These are phyloP conservation scores for Alligator mississippiensis DNA, from an alignment of 2,113 vertebrate genomes.

Conservation along the genomic window DNA sequence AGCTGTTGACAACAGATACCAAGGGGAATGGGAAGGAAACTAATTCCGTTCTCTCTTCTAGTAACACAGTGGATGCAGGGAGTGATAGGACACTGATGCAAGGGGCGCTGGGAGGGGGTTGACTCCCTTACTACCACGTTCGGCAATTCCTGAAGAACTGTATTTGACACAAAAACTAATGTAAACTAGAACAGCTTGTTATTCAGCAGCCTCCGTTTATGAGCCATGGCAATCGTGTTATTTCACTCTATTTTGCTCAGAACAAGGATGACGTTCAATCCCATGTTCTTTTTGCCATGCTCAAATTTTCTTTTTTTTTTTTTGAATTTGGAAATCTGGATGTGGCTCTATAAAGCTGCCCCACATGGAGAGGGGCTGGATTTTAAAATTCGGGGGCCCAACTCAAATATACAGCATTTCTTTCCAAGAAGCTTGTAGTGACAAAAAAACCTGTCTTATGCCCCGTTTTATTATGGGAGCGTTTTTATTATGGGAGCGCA, in stretches of 20 bases:
- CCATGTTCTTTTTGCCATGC: neutral
- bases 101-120: accelerated
- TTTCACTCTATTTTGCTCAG: neutral
- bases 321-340: neutral
- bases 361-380: neutral
- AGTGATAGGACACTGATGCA: accelerated
- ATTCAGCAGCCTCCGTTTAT: accelerated
- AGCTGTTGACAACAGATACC: slow-evolving; percentile 59
- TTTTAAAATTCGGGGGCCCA: neutral
- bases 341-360: accelerated
- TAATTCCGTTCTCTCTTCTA: neutral
- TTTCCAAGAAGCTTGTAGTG: neutral
- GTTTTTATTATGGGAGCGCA: too few relatives aligned
- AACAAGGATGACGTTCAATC: neutral
- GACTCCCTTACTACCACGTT: neutral
- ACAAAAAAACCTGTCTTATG: neutral
- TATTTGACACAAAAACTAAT: neutral
- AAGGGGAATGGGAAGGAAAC: slow-evolving; percentile 31
- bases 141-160: neutral
- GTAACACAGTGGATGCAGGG: accelerated
- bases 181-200: neutral
- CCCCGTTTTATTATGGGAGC: neutral
- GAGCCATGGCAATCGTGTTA: neutral
- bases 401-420: neutral
- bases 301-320: neutral